Evolutionary conservation across 2,888 invertebrate genomes (phyloP).

Genomic region (Cecidostiba fungosa): DNA sequence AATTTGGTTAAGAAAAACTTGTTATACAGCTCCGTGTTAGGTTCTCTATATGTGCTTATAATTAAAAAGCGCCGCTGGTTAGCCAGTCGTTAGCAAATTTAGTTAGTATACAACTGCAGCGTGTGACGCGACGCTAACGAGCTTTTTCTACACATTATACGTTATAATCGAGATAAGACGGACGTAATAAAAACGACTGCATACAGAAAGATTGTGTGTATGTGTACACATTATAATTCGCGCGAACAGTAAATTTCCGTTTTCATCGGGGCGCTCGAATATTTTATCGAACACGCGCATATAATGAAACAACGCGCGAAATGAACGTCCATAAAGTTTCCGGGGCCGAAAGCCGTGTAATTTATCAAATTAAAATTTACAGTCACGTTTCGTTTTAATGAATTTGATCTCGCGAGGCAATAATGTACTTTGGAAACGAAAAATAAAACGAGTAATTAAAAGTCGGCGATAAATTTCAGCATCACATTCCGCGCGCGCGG

Average conservation of each 20-base stretch:
- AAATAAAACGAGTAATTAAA: constrained; percentile 38
- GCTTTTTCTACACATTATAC: neutral
- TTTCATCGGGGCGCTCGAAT: neutral
- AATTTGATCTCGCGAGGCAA: constrained; percentile 36
- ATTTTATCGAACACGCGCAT: constrained; percentile 14
- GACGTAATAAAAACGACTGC: neutral
- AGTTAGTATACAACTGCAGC: constrained; percentile 45
- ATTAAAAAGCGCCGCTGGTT: constrained; percentile 41
- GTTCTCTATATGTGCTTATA: constrained; percentile 30
- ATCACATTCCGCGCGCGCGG: constrained; percentile 27
- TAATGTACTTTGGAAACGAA: constrained; percentile 15
- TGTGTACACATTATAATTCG: neutral
- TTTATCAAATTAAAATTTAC: constrained; percentile 33
- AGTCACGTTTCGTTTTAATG: constrained; percentile 32
- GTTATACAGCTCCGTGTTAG: constrained; percentile 49
- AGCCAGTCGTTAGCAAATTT: constrained; percentile 33
- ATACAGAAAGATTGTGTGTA: neutral
- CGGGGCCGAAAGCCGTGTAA: neutral
- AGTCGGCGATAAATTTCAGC: constrained; percentile 44
- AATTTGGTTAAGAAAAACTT: constrained; percentile 45
- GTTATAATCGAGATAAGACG: constrained; percentile 15
- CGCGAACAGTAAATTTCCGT: constrained; percentile 17
- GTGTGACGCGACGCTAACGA: neutral
- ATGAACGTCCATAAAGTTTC: neutral
- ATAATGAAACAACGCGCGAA: neutral